Evolutionary conservation across 2,888 invertebrate genomes (phyloP).

Genomic region (Cantharis rufa): DNA sequence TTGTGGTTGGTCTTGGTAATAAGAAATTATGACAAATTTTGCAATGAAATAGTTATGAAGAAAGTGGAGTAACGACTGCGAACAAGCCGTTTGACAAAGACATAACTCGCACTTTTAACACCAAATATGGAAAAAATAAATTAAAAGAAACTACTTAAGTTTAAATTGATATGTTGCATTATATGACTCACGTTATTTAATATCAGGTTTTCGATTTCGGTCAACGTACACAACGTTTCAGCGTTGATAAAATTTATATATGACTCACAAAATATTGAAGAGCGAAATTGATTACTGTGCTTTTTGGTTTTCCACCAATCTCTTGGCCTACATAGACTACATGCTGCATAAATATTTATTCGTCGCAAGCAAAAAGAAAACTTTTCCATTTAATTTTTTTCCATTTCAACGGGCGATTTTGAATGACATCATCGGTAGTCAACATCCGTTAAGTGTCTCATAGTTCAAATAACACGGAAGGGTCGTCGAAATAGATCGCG

Average conservation of each 20-base stretch:
- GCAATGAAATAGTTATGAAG: not conserved
- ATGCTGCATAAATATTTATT: too few relatives aligned
- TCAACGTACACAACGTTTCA: slow-evolving; percentile 11
- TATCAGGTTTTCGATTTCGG: slow-evolving; percentile 19
- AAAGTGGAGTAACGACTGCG: not conserved
- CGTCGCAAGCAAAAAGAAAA: not conserved
- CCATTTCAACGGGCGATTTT: not conserved
- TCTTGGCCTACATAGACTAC: not conserved
- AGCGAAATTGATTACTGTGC: not conserved
- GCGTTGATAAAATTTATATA: not conserved
- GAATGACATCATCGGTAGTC: not conserved
- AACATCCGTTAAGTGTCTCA: not conserved
- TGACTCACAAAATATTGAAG: not conserved
- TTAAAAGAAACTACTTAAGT: slow-evolving; percentile 18
- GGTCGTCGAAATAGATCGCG: not conserved
- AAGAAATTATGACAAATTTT: not conserved
- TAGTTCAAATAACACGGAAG: not conserved
- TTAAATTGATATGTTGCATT: not conserved
- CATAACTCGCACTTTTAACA: slow-evolving; percentile 5
- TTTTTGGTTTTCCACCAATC: not conserved
- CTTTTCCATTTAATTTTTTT: not conserved
- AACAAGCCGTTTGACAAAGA: not conserved
- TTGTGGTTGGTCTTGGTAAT: not conserved
- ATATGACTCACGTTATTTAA: slow-evolving; percentile 7
- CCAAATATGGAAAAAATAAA: slow-evolving; percentile 18